A percentile compares a stretch with the other conserved stretches of the same genome.
Evolutionary conservation across 2,113 vertebrate species (phyloP).

Genomic region (Pontoporia blainvillei): DNA sequence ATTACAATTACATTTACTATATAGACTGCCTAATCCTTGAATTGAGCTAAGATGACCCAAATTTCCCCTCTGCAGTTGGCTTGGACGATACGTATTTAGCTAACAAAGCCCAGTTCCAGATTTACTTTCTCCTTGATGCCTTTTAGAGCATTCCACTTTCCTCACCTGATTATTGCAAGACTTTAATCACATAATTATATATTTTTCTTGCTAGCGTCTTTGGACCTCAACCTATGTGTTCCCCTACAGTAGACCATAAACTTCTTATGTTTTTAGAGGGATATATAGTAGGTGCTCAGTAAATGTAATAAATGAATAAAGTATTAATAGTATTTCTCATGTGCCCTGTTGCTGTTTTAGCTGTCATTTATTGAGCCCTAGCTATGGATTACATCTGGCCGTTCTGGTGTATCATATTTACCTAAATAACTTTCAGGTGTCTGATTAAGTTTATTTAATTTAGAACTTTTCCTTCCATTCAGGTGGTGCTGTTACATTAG

Average conservation of each 20-base stretch:
- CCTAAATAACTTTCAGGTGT: background rate
- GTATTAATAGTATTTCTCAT: background rate
- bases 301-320: background rate
- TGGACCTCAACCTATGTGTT: background rate
- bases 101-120: background rate
- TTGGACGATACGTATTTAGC: background rate
- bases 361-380: background rate
- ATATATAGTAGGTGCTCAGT: background rate
- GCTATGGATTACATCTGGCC: background rate
- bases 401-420: background rate
- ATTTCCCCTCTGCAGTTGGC: background rate
- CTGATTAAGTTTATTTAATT: constrained; percentile 6
- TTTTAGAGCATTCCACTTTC: background rate
- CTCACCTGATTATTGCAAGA: background rate
- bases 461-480: background rate
- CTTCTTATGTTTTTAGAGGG: background rate
- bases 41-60: background rate
- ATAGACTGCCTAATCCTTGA: background rate
- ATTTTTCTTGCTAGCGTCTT: background rate
- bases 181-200: background rate
- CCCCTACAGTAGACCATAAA: background rate
- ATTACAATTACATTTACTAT: background rate
- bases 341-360: background rate
- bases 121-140: background rate
- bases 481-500: background rate